Percentiles rank a stretch among this genome's conserved stretches.
These are phyloP conservation scores for Nibea albiflora DNA, from an alignment of 2,113 vertebrate species.

Conservation along the genomic window DNA sequence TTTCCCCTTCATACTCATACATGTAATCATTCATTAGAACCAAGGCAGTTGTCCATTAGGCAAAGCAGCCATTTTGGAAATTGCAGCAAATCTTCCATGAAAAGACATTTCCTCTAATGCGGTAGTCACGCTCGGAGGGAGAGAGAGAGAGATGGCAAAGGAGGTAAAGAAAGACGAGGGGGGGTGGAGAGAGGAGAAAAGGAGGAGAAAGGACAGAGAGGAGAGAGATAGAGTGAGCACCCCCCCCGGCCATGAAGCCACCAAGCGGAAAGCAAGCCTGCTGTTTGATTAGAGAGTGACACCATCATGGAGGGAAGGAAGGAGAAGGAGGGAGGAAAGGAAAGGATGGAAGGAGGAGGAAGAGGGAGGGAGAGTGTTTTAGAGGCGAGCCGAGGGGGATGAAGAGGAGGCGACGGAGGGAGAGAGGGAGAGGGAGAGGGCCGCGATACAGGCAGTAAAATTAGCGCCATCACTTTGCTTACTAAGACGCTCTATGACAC, in stretches of 20 bases:
- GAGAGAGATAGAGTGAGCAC: conserved; percentile 33
- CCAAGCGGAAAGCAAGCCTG: conserved; percentile 90
- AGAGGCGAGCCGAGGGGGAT: conserved; percentile 26
- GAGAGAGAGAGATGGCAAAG: conserved; percentile 58
- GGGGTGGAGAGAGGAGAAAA: conserved; percentile 47
- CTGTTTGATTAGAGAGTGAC: conserved; percentile 90
- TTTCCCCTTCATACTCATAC: conserved; percentile 40
- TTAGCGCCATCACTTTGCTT: conserved; percentile 73
- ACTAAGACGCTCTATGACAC: conserved; percentile 64
- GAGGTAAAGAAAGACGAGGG: conserved; percentile 57
- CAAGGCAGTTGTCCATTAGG: conserved; percentile 90
- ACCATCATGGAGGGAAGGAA: conserved; percentile 68
- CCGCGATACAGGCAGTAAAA: conserved; percentile 68
- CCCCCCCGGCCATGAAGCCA: conserved; percentile 87
- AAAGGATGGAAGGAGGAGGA: conserved; percentile 58
- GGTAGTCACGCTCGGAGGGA: conserved; percentile 86
- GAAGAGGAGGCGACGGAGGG: conserved; percentile 42
- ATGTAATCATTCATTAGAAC: conserved; percentile 84
- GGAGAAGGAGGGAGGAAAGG: conserved; percentile 52
- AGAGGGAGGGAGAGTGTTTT: conserved; percentile 8
- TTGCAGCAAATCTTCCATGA: conserved; percentile 94
- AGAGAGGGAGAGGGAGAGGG: conserved; percentile 57
- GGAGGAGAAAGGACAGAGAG: background rate
- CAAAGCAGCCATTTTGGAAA: conserved; percentile 89
- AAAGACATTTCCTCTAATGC: conserved; percentile 96